Evolutionary conservation across 2,888 invertebrate species (phyloP).

Genomic region (Cheilosia grossa): DNA sequence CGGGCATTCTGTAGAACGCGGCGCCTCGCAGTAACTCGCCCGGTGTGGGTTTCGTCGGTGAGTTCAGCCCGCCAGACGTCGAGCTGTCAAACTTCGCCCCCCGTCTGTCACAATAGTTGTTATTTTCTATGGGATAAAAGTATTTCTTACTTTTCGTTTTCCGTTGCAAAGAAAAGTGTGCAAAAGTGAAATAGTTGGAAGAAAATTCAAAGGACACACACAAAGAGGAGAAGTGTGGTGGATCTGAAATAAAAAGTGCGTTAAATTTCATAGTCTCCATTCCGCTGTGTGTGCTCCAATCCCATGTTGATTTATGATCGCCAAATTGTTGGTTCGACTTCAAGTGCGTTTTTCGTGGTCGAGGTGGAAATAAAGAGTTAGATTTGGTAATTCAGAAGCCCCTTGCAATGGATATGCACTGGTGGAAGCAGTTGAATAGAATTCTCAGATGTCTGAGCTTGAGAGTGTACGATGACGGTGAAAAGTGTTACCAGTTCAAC

Average conservation of each 20-base stretch:
- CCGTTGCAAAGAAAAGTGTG: constrained; percentile 20
- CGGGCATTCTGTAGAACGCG: constrained; percentile 25
- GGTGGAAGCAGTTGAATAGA: constrained; percentile 57
- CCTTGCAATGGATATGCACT: constrained; percentile 71
- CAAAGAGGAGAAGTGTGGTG: constrained; percentile 1
- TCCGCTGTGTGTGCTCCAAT: neutral
- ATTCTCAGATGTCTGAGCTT: constrained; percentile 40
- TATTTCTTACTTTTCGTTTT: constrained; percentile 3
- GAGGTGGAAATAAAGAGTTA: constrained; percentile 16
- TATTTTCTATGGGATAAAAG: neutral
- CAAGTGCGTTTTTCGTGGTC: constrained; percentile 7
- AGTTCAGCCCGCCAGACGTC: constrained; percentile 58
- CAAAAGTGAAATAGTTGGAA: constrained; percentile 14
- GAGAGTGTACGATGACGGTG: constrained; percentile 54
- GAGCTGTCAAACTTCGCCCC: constrained; percentile 65
- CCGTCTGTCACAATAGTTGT: constrained; percentile 24
- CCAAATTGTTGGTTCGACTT: constrained; percentile 14
- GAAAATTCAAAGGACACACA: constrained; percentile 4
- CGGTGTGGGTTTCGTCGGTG: constrained; percentile 52
- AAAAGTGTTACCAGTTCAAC: constrained; percentile 64
- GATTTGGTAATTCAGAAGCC: constrained; percentile 17
- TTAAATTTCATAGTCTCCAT: constrained; percentile 9
- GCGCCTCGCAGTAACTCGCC: constrained; percentile 24
- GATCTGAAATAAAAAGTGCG: constrained; percentile 8
- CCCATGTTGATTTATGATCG: constrained; percentile 42